These are phyloP conservation scores for Neomonachus schauinslandi DNA, from an alignment of 2,113 vertebrate species.

Conservation along the genomic window DNA sequence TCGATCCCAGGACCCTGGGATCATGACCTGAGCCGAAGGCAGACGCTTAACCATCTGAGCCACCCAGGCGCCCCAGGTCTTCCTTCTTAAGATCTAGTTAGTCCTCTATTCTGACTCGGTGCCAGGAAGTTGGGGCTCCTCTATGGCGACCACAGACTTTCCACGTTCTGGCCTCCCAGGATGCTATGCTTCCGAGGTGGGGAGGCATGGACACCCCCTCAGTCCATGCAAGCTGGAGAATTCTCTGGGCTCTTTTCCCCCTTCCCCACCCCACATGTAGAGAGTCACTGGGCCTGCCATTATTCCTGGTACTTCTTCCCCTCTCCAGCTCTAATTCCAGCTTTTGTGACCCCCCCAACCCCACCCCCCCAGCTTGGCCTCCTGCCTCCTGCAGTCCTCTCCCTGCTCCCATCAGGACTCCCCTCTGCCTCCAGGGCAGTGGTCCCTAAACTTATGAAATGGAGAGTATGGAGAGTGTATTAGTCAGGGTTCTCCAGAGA, in stretches of 20 bases:
- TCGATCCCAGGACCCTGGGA: no score
- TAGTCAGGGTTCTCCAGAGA: background rate
- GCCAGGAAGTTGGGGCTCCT: background rate
- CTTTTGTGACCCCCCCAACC: background rate
- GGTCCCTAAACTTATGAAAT: background rate
- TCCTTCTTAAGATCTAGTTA: background rate
- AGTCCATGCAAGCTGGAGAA: background rate
- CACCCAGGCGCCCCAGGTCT: no score
- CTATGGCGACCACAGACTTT: background rate
- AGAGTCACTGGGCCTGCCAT: background rate
- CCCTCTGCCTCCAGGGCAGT: background rate
- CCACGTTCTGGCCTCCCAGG: background rate
- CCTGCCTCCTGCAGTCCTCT: background rate
- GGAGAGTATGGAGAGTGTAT: background rate
- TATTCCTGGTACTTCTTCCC: background rate
- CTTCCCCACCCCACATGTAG: background rate
- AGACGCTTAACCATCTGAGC: no score
- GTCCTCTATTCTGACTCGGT: background rate
- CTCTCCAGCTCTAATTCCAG: background rate
- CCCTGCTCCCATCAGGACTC: background rate
- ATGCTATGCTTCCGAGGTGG: background rate
- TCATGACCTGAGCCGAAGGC: no score
- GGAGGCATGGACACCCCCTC: fast-evolving
- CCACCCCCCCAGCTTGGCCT: background rate
- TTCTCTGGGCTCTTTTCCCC: background rate